Evolutionary conservation across 2,888 invertebrate species (phyloP).

Genomic region (Drosophila limbata): DNA sequence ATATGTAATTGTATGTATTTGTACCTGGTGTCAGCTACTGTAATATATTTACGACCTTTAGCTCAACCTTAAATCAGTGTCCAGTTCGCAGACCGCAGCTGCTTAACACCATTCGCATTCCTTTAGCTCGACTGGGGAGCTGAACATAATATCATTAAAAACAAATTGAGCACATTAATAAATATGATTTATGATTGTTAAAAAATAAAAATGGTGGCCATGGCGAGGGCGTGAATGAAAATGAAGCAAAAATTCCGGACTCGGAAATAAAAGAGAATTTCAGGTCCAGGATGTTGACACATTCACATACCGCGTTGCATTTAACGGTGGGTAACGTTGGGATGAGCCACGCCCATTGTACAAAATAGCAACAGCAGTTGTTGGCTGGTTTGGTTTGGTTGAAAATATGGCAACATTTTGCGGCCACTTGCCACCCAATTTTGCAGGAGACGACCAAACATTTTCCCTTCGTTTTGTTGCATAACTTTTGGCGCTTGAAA

Average conservation of each 20-base stretch:
- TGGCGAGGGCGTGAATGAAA: constrained; percentile 21
- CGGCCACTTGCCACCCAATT: constrained; percentile 42
- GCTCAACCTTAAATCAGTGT: constrained; percentile 46
- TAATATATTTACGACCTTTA: constrained; percentile 44
- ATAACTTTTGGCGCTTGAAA: constrained; percentile 71
- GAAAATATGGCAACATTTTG: constrained; percentile 46
- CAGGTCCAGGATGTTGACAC: constrained; percentile 35
- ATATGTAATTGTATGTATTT: not conserved
- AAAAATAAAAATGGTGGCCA: constrained; percentile 65
- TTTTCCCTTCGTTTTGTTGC: constrained; percentile 62
- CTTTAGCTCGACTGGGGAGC: not conserved
- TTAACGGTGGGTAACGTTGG: constrained; percentile 9
- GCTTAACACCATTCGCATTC: constrained; percentile 1
- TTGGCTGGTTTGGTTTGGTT: constrained; percentile 11
- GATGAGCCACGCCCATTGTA: constrained; percentile 27
- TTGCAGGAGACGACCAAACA: constrained; percentile 32
- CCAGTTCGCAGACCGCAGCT: constrained; percentile 25
- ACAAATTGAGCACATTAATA: constrained; percentile 76
- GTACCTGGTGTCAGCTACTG: constrained; percentile 25
- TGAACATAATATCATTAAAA: constrained; percentile 64
- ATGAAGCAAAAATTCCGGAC: constrained; percentile 16
- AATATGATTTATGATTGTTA: constrained; percentile 74
- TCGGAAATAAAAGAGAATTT: constrained; percentile 26
- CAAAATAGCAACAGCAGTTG: constrained; percentile 5
- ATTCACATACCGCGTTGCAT: constrained; percentile 34